Percentiles rank a stretch among this genome's conserved stretches.
phyloP scores from a whole-genome alignment of 2,113 vertebrate genomes.

The Hyaena hyaena region DNA sequence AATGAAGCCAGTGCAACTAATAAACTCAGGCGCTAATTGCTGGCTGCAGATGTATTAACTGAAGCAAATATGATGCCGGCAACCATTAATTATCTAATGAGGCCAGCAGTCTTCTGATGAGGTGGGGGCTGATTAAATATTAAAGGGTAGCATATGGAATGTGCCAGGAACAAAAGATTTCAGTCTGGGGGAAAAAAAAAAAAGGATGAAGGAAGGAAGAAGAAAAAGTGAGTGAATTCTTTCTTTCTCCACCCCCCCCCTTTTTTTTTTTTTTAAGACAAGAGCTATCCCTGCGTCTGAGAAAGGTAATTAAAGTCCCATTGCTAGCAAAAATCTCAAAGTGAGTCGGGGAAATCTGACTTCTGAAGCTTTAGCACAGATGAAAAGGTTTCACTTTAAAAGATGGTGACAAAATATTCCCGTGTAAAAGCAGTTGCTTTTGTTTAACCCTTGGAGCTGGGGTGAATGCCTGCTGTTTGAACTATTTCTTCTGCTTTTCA shows the following conservation, averaged over 20 bases:
- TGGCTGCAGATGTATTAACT: slow-evolving; percentile 91
- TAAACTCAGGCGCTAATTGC: slow-evolving; percentile 93
- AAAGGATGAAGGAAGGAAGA: background rate
- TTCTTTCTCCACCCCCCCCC: background rate
- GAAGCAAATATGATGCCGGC: slow-evolving; percentile 89
- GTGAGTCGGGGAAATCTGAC: slow-evolving; percentile 71
- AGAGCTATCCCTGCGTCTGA: slow-evolving; percentile 74
- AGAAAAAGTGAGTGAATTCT: background rate
- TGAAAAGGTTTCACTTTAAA: slow-evolving; percentile 87
- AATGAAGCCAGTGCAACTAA: slow-evolving; percentile 89
- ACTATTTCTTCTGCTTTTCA: background rate
- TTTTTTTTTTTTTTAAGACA: background rate
- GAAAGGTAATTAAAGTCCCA: slow-evolving; percentile 87
- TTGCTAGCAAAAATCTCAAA: slow-evolving; percentile 80
- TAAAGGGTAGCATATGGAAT: slow-evolving; percentile 92
- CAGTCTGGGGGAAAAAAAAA: slow-evolving; percentile 52
- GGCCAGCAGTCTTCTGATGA: slow-evolving; percentile 90
- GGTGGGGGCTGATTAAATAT: slow-evolving; percentile 94
- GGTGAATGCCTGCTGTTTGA: slow-evolving; percentile 64
- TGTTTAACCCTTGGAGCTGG: slow-evolving; percentile 83
- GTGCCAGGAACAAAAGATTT: slow-evolving; percentile 87
- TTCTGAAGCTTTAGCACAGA: slow-evolving; percentile 84
- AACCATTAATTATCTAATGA: slow-evolving; percentile 94
- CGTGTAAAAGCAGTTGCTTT: slow-evolving; percentile 71
- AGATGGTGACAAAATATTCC: slow-evolving; percentile 82